Base-by-base conservation (phyloP, 2,797 vertebrate genomes). In the Cryptoblepharus egeriae region DNA sequence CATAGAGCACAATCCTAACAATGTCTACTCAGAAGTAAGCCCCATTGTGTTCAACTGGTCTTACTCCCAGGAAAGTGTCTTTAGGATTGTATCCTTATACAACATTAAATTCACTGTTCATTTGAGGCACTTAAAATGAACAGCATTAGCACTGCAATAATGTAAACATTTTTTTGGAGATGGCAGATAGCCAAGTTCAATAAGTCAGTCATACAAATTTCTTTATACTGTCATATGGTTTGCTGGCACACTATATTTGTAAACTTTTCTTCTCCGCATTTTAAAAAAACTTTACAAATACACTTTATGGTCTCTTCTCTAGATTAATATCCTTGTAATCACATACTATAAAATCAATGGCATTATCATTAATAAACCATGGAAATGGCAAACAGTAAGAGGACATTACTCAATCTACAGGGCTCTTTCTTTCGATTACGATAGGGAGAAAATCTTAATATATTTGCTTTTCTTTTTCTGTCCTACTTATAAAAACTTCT, bases 281-380 rank as follows among this genome's bases (percentile, higher is more conserved):
- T 78, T 85, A 92, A 81, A 78, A 92, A 81, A 78, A 81, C 75
- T 82, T 86, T n/a, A 79, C 58, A 82, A 86, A 88, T 69, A 73
- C 0, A 55, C 28, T 32, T 55, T 5, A 89, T 84, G 79, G 79
- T 74, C 74, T 37, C 2, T 30, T 35, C 15, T 72, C 30, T 67
- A 87, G 80, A 87, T 55, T 1, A 73, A 10, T 63, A 89, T n/a
- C 64, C 42, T 57, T 90, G 30, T 79, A 73, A 92, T 83, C 80
- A 82, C 77, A 88, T 35, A 69, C 79, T 61, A 88, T 85, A 65
- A 9, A 49, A 79, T 79, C 78, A 89, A 85, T 76, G 64, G 42
- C 82, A 85, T 77, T 84, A 84, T 83, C 87, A 88, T 79, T 88
- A 89, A 74, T 80, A 87, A 85, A 81, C 32, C 81, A 77, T 61